Conservation (phyloP, 2,797 vertebrate genomes). For the Notolepis coatsorum region DNA sequence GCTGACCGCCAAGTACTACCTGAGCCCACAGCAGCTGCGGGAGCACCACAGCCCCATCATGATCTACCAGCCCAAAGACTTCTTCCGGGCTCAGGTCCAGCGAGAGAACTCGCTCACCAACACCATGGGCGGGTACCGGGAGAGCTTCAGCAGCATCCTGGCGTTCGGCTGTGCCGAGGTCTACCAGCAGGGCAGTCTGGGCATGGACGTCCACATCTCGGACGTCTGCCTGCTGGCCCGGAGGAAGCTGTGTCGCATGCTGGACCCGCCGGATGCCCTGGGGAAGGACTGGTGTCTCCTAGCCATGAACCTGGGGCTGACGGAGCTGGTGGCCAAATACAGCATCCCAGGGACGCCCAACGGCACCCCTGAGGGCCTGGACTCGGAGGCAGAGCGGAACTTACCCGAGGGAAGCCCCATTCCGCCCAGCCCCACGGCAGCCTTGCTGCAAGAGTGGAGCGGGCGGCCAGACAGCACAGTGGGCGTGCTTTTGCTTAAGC, state of each 20-base stretch:
- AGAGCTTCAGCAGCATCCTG: slow-evolving; percentile 96
- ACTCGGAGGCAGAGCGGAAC: slow-evolving; percentile 5
- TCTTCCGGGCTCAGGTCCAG: slow-evolving; percentile 91
- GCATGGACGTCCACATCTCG: slow-evolving; percentile 88
- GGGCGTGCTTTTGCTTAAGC: slow-evolving; percentile 90
- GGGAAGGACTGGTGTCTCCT: slow-evolving; percentile 99
- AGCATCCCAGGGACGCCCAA: slow-evolving; percentile 78
- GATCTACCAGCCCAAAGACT: slow-evolving; percentile 98
- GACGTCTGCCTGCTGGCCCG: slow-evolving; percentile 90
- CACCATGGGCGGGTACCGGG: slow-evolving; percentile 96
- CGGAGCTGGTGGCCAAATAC: slow-evolving; percentile 93
- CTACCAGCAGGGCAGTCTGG: slow-evolving; percentile 91
- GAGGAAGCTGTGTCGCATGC: slow-evolving; percentile 92
- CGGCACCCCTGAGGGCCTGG: slow-evolving; percentile 72
- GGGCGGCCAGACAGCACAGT: slow-evolving; percentile 87
- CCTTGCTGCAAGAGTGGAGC: slow-evolving; percentile 94
- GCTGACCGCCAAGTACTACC: slow-evolving; percentile 92
- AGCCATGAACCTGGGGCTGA: slow-evolving; percentile 97
- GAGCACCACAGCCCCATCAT: slow-evolving; percentile 95
- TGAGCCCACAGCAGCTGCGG: slow-evolving; percentile 96
- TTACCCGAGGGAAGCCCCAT: too few species aligned
- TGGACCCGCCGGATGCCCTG: slow-evolving; percentile 95
- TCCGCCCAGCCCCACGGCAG: slow-evolving; percentile 90
- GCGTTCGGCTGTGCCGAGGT: slow-evolving; percentile 93
- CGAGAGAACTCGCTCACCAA: slow-evolving; percentile 92